phyloP scores from a whole-genome alignment of 1,140 invertebrate species.

The Phenacoccus solenopsis region DNA sequence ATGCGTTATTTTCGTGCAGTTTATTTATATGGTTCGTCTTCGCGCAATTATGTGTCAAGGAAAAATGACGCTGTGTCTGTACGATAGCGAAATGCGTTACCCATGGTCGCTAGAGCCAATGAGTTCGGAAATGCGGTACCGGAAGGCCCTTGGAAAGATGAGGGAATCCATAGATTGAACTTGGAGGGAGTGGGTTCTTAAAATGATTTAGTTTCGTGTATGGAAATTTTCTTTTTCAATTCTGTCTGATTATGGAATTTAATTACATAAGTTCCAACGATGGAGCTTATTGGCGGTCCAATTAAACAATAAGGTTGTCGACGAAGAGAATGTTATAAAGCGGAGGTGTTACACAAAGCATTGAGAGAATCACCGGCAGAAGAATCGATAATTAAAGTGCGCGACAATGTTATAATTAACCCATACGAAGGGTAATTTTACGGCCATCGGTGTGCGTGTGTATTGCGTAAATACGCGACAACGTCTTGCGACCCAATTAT shows the following conservation, averaged over 20 bases:
- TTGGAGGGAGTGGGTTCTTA: too few species aligned
- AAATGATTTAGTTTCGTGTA: too few species aligned
- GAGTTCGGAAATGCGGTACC: too few species aligned
- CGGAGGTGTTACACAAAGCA: background rate
- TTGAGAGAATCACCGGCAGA: background rate
- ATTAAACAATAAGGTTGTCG: background rate
- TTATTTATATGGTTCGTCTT: too few species aligned
- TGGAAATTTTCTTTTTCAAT: too few species aligned
- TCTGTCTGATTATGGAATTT: too few species aligned
- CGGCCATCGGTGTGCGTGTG: background rate
- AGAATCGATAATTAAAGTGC: background rate
- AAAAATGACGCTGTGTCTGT: slow-evolving; percentile 2
- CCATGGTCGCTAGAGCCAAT: too few species aligned
- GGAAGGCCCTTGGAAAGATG: too few species aligned
- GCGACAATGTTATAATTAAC: slow-evolving; percentile 2
- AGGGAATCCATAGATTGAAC: too few species aligned
- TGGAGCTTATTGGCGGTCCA: background rate
- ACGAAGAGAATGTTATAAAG: background rate
- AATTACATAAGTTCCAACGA: too few species aligned
- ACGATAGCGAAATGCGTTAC: too few species aligned
- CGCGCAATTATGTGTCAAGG: background rate
- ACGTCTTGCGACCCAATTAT: background rate
- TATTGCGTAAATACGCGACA: background rate
- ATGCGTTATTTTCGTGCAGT: too few species aligned
- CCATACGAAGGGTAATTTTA: background rate